These are phyloP conservation scores for Manacus vitellinus DNA, from an alignment of 2,113 vertebrate species.

Conservation along the genomic window DNA sequence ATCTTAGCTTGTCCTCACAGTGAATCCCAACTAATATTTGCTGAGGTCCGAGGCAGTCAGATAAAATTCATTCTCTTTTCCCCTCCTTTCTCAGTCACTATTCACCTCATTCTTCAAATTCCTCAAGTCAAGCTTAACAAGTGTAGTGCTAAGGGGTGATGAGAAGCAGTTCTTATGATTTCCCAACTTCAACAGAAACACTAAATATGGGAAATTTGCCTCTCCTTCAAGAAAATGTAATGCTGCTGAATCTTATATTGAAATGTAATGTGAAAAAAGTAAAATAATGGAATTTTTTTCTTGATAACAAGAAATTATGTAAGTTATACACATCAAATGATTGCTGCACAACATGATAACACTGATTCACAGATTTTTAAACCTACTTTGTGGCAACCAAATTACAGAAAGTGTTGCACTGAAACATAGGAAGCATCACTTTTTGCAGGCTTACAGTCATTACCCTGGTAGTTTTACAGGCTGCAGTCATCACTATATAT, in stretches of 20 bases:
- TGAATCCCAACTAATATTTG: not conserved
- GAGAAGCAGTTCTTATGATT: not conserved
- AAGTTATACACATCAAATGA: not conserved
- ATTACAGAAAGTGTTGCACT: not conserved
- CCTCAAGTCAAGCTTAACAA: not conserved
- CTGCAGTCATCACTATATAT: not conserved
- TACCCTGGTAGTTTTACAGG: not conserved
- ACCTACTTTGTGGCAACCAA: not conserved
- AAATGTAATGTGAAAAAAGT: not conserved
- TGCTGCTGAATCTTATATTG: accelerated
- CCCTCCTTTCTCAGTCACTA: not conserved
- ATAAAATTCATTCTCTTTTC: not conserved
- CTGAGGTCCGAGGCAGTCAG: not conserved
- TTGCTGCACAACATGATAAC: not conserved
- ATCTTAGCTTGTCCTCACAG: not conserved
- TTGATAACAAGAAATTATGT: not conserved
- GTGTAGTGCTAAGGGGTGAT: not conserved
- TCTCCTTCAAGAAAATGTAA: not conserved
- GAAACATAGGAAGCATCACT: not conserved
- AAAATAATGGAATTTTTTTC: not conserved
- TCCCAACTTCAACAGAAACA: not conserved
- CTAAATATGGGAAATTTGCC: not conserved
- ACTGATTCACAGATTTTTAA: not conserved
- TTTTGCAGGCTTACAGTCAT: not conserved
- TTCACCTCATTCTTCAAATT: not conserved